Evolutionary conservation across 2,888 invertebrate genomes (phyloP).

Genomic region (Melinopterus prodromus): DNA sequence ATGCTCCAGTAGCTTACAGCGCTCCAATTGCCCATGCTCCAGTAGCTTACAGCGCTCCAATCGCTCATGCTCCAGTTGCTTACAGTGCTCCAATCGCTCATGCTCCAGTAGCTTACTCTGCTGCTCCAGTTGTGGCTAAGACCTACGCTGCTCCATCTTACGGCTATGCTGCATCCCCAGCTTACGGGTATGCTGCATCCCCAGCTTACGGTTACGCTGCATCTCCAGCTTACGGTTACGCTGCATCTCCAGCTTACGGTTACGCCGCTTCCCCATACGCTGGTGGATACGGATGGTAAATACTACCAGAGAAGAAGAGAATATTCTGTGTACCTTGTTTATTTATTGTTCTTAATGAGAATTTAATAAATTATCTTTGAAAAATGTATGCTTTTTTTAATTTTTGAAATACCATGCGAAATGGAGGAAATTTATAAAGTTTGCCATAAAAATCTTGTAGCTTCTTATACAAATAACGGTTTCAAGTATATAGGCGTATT

Average conservation of each 20-base stretch:
- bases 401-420: too few species aligned
- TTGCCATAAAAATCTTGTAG: too few species aligned
- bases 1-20: conserved; percentile 19
- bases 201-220: conserved; percentile 24
- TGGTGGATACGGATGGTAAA: conserved; percentile 8
- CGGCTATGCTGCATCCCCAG: conserved; percentile 18
- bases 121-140: conserved; percentile 27
- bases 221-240: conserved; percentile 14
- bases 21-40: conserved; percentile 29
- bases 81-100: conserved; percentile 22
- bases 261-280: conserved; percentile 8
- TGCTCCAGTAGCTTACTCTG: conserved; percentile 17
- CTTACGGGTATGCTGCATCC: conserved; percentile 6
- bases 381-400: too few species aligned
- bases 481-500: too few species aligned
- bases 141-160: conserved; percentile 27
- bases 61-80: conserved; percentile 22
- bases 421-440: too few species aligned
- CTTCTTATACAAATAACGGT: too few species aligned
- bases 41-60: conserved; percentile 25
- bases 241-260: conserved; percentile 26
- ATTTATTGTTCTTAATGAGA: neutral
- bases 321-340: neutral
- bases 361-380: neutral
- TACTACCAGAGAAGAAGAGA: neutral